phyloP scores from a whole-genome alignment of 2,113 vertebrate species.

The Chamaetylas fuelleborni region DNA sequence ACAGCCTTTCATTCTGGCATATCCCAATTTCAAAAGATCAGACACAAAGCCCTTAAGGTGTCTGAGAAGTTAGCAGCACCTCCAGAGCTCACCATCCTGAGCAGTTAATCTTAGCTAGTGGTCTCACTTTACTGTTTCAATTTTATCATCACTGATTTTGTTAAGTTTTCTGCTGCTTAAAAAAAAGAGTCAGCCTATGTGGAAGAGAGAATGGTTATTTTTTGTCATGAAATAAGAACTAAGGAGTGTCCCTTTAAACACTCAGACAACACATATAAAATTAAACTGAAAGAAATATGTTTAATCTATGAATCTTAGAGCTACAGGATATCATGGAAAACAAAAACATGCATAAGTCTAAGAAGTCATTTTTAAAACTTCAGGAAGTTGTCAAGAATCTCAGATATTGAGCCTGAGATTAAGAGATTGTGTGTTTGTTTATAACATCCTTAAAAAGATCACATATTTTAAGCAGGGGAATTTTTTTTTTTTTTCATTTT shows the following conservation, averaged over 20 bases:
- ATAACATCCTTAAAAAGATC: not conserved
- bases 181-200: not conserved
- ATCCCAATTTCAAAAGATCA: not conserved
- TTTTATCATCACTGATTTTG: not conserved
- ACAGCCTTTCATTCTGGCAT: not conserved
- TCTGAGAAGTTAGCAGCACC: not conserved
- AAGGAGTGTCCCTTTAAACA: not conserved
- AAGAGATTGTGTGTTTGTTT: not conserved
- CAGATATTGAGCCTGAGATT: not conserved
- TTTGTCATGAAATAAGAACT: not conserved
- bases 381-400: not conserved
- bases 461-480: not conserved
- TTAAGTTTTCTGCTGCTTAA: not conserved
- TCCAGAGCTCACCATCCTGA: not conserved
- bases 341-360: not conserved
- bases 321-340: not conserved
- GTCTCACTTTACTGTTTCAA: not conserved
- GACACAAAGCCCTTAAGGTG: not conserved
- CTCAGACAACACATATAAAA: not conserved
- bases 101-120: not conserved
- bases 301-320: not conserved
- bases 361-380: not conserved
- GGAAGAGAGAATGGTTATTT: not conserved
- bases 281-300: not conserved
- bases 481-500: not conserved